A percentile compares a stretch with the other conserved stretches of the same genome.
phyloP scores from a whole-genome alignment of 2,888 invertebrate genomes.

The Melieria omissa region DNA sequence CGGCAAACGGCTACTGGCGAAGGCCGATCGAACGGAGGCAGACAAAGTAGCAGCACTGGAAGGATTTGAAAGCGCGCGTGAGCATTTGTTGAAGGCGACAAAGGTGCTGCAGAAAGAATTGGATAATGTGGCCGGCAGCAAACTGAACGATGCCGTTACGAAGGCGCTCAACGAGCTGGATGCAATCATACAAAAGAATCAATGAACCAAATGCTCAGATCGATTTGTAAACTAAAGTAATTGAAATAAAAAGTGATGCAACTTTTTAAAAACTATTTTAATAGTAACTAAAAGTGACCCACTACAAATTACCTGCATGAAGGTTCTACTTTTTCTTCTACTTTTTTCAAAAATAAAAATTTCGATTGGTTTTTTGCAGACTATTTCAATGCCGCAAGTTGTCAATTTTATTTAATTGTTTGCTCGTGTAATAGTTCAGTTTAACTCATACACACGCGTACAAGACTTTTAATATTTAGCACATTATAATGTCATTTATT shows the following conservation, averaged over 20 bases:
- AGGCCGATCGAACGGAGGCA: not conserved
- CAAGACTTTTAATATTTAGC: too few species aligned
- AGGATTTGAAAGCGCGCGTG: slow-evolving; percentile 48
- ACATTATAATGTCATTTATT: not conserved
- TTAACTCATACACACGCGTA: too few species aligned
- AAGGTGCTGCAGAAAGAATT: slow-evolving; percentile 59
- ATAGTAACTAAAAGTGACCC: too few species aligned
- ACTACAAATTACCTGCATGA: too few species aligned
- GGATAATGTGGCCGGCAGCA: slow-evolving; percentile 61
- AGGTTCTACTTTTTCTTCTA: not conserved
- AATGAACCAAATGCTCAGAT: too few species aligned
- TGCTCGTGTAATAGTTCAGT: not conserved
- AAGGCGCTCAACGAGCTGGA: slow-evolving; percentile 44
- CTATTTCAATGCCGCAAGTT: not conserved
- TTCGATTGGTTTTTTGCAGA: not conserved
- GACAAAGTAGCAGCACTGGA: slow-evolving; percentile 33
- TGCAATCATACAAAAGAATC: slow-evolving; percentile 24
- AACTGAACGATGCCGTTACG: slow-evolving; percentile 53
- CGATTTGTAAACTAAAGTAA: too few species aligned
- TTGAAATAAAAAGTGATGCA: too few species aligned
- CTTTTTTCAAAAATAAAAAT: not conserved
- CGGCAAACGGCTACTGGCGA: slow-evolving; percentile 60
- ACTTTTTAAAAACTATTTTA: too few species aligned
- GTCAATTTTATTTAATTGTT: slow-evolving; percentile 14
- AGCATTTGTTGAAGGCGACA: slow-evolving; percentile 54